Conservation (phyloP, 2,113 vertebrate species). For the Patagioenas fasciata region DNA sequence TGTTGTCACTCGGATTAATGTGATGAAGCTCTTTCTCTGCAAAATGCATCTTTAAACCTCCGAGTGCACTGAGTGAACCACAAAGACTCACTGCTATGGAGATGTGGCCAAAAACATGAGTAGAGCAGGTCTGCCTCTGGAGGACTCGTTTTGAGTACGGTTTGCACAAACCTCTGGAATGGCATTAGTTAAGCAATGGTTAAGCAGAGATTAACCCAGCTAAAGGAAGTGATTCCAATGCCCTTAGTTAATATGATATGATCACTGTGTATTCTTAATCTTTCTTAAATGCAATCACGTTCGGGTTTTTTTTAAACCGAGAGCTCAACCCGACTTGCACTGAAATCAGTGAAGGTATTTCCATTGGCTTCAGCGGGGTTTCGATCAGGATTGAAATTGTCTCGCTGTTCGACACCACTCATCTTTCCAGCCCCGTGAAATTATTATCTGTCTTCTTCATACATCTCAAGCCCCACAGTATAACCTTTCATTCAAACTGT, state of each 20-base stretch:
- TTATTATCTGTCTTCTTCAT: background rate
- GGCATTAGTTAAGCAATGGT: no score
- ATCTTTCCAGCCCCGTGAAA: background rate
- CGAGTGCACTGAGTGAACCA: background rate
- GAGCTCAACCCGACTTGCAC: background rate
- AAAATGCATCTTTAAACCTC: background rate
- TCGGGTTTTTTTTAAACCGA: background rate
- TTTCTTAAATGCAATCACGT: background rate
- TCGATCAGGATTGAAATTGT: background rate
- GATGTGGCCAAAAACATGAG: background rate
- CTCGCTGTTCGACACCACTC: background rate
- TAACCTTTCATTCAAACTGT: background rate
- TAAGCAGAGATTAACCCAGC: background rate
- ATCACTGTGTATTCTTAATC: background rate
- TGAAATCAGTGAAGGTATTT: background rate
- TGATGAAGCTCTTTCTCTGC: background rate
- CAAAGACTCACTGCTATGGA: background rate
- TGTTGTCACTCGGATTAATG: background rate
- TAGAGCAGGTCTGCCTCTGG: background rate
- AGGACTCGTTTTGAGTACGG: background rate
- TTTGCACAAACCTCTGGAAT: background rate
- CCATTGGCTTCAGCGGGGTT: background rate
- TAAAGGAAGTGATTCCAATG: background rate
- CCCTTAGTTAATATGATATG: background rate
- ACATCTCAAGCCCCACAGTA: background rate